Conservation (phyloP, 1,140 invertebrate genomes). For the Drosophila ogumai region DNA sequence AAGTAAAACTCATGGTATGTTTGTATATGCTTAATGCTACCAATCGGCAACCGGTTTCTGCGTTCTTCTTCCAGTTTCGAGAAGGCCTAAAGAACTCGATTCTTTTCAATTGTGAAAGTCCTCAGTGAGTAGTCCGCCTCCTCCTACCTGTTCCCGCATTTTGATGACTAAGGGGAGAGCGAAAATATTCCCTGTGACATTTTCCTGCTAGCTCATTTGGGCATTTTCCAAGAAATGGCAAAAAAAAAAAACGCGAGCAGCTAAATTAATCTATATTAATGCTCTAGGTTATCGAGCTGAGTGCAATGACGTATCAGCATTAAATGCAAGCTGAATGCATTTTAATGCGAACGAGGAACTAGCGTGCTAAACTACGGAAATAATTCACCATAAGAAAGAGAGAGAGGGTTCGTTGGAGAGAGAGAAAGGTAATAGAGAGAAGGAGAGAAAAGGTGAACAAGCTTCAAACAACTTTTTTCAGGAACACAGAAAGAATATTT, state of each 20-base stretch:
- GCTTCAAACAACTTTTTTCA: conserved; percentile 3
- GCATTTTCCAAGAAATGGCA: conserved; percentile 57
- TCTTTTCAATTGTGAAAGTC: conserved; percentile 37
- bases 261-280: conserved; percentile 23
- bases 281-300: conserved; percentile 38
- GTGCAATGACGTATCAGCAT: conserved; percentile 20
- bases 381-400: conserved; percentile 12
- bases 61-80: conserved; percentile 13
- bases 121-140: background rate
- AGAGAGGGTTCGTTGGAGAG: conserved; percentile 9
- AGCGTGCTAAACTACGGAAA: conserved; percentile 48
- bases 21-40: conserved; percentile 9
- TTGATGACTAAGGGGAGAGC: conserved; percentile 32
- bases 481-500: background rate
- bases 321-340: conserved; percentile 33
- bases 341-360: conserved; percentile 38
- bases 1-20: conserved; percentile 3
- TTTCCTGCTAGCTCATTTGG: conserved; percentile 39
- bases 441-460: conserved; percentile 7
- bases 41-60: conserved; percentile 34
- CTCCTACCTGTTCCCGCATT: background rate
- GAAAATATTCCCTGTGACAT: conserved; percentile 41
- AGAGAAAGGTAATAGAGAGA: conserved; percentile 3
- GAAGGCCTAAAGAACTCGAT: conserved; percentile 18
- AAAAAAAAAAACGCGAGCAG: conserved; percentile 9